These are phyloP conservation scores for Smittia aterrima DNA, from an alignment of 2,888 invertebrate species.

Conservation along the genomic window DNA sequence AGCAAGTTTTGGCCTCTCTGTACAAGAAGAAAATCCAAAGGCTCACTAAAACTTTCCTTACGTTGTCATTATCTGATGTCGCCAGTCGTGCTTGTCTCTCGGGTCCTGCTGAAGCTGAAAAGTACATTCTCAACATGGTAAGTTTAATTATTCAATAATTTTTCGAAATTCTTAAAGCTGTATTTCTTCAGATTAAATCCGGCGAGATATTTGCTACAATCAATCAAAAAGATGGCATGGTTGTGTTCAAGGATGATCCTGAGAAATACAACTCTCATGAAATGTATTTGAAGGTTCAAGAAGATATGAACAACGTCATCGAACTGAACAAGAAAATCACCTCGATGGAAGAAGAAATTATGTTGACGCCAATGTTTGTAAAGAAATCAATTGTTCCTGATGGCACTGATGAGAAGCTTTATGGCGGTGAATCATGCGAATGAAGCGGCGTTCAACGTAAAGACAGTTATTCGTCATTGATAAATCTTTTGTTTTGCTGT, in stretches of 20 bases:
- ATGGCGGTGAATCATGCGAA: slow-evolving; percentile 22
- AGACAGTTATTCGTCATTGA: neutral
- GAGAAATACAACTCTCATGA: slow-evolving; percentile 90
- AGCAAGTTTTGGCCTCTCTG: slow-evolving; percentile 81
- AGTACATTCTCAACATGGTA: slow-evolving; percentile 93
- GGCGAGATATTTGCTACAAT: slow-evolving; percentile 96
- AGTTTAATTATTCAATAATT: slow-evolving; percentile 42
- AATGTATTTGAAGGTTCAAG: slow-evolving; percentile 82
- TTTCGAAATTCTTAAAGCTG: neutral
- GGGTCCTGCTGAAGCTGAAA: slow-evolving; percentile 85
- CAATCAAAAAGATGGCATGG: slow-evolving; percentile 98
- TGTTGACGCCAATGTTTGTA: slow-evolving; percentile 74
- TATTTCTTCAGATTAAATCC: slow-evolving; percentile 77
- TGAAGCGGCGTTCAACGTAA: neutral
- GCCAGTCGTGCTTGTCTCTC: slow-evolving; percentile 84
- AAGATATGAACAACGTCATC: slow-evolving; percentile 81
- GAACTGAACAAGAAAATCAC: slow-evolving; percentile 84
- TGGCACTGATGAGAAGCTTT: slow-evolving; percentile 5
- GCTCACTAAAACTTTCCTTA: slow-evolving; percentile 91
- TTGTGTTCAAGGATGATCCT: slow-evolving; percentile 91
- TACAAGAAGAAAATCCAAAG: slow-evolving; percentile 96
- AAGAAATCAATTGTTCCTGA: slow-evolving; percentile 30
- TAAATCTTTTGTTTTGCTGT: too few species aligned
- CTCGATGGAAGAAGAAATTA: slow-evolving; percentile 93
- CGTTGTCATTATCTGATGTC: slow-evolving; percentile 83